Conservation (phyloP, 2,888 invertebrate species). For the Laothoe populi region DNA sequence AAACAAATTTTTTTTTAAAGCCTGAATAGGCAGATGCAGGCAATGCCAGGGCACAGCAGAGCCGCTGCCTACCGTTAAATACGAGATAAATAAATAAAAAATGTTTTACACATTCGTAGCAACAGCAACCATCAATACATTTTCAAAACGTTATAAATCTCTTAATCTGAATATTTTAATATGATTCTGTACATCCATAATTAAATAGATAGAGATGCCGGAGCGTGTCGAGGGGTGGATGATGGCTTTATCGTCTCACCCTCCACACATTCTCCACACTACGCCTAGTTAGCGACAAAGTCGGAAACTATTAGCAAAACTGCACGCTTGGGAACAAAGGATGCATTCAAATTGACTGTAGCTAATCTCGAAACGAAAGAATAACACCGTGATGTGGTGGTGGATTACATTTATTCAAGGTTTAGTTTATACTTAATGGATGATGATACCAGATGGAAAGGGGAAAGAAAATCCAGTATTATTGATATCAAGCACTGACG, state of each 20-base stretch:
- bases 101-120: too few relatives aligned
- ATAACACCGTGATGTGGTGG: slow-evolving; percentile 18
- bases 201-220: slow-evolving; percentile 21
- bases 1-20: too few relatives aligned
- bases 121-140: too few relatives aligned
- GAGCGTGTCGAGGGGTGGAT: slow-evolving; percentile 36
- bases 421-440: not conserved
- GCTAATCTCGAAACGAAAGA: slow-evolving; percentile 14
- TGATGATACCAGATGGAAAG: not conserved
- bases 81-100: too few relatives aligned
- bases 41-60: too few relatives aligned
- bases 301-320: slow-evolving; percentile 47
- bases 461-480: too few relatives aligned
- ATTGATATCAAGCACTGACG: too few relatives aligned
- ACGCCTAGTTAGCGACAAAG: slow-evolving; percentile 56
- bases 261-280: slow-evolving; percentile 56
- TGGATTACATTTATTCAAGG: not conserved
- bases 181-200: slow-evolving; percentile 7
- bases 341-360: slow-evolving; percentile 22
- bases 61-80: too few relatives aligned
- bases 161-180: slow-evolving; percentile 10
- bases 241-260: slow-evolving; percentile 62
- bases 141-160: not conserved
- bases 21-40: too few relatives aligned
- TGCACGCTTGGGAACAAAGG: slow-evolving; percentile 41